A percentile compares a stretch with the other conserved stretches of the same genome.
These are phyloP conservation scores for Ochotona princeps DNA, from an alignment of 2,113 vertebrate genomes.

Conservation along the genomic window DNA sequence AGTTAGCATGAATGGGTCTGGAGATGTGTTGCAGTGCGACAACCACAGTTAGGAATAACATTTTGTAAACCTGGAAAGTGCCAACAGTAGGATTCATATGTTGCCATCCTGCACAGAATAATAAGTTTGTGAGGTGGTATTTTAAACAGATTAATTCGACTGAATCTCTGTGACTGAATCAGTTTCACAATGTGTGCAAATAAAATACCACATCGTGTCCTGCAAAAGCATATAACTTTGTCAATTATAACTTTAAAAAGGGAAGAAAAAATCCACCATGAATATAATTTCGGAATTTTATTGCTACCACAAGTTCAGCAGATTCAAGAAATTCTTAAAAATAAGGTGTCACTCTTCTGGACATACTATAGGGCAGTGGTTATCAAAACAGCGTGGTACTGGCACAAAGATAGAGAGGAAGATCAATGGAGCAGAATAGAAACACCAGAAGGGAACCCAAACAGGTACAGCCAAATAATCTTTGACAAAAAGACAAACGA, in stretches of 20 bases:
- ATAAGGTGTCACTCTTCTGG: background rate
- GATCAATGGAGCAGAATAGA: too few species aligned
- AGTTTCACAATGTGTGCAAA: background rate
- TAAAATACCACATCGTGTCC: background rate
- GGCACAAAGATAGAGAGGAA: too few species aligned
- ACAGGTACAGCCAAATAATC: too few species aligned
- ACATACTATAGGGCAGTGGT: too few species aligned
- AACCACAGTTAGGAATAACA: background rate
- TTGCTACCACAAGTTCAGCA: background rate
- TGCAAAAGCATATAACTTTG: background rate
- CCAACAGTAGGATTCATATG: background rate
- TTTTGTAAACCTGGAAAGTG: background rate
- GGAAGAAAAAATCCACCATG: background rate
- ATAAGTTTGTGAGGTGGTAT: background rate
- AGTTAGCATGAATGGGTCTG: background rate
- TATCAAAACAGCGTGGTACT: too few species aligned
- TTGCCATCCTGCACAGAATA: background rate
- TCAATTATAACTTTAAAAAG: background rate
- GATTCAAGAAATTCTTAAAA: background rate
- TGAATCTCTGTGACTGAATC: too few species aligned
- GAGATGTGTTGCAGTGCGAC: background rate
- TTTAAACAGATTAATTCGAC: background rate
- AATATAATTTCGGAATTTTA: background rate
- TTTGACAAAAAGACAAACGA: too few species aligned
- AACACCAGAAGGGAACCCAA: too few species aligned